Evolutionary conservation across 2,888 invertebrate genomes (phyloP), one percentile per base, ranked within the genome.

Genomic region (Nomada fucata): DNA sequence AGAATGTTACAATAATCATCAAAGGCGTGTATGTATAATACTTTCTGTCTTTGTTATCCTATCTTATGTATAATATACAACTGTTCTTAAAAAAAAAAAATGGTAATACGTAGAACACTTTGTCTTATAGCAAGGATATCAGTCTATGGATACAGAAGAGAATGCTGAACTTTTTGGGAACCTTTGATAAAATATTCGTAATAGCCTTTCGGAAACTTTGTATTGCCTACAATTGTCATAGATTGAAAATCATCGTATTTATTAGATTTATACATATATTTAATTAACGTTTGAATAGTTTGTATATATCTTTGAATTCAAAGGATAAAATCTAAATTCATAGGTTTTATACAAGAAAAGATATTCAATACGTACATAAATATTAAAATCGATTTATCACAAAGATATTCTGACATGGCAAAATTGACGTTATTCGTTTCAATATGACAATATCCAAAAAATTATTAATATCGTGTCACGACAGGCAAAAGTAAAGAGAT

Each of bases 121-220:
- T 84, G 88, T 86, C 89, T 92, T 91, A 71, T 89, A 93, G 93
- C 93, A 92, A 88, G 92, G 92, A 26, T 93, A 93, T 83, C 93
- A 91, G 84, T 92, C 93, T 76, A 93, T 93, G 92, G 92, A 92
- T 82, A 91, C 90, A 55, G 91, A 93, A 84, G 92, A 93, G 79
- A 93, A 91, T 86, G 89, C 92, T 36, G 93, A 93, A 87, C 90
- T 93, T 55, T 93, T 93, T 88, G 90, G 89, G 78, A 86, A 85
- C 70, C 90, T 87, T 76, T 92, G 88, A 91, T 63, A 70, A 75
- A 72, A 20, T 11, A 72, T 65, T 57, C 65, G 20, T 29, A 65
- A 59, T 82, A 78, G 57, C 64, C 63, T 60, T 71, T 64, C 55
- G 57, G 72, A 68, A 77, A 74, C 65, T 80, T 86, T 80, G n/a